Conservation (phyloP, 2,888 invertebrate species). For the Drosophila subquinaria region DNA sequence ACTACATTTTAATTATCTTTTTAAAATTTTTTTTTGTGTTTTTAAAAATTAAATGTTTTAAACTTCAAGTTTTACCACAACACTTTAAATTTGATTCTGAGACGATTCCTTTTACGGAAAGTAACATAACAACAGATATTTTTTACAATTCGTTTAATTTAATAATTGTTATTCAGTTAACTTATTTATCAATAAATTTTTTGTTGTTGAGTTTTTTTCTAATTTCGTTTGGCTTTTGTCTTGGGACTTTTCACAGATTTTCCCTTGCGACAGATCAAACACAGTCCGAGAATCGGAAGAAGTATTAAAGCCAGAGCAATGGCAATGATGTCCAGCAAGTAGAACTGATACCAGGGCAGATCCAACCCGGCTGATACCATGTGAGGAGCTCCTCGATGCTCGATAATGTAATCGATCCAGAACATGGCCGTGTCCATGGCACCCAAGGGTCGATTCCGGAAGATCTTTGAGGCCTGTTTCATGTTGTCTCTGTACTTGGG, state of each 20-base stretch:
- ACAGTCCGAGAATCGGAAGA: conserved; percentile 16
- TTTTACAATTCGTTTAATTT: conserved; percentile 26
- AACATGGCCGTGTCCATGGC: conserved; percentile 83
- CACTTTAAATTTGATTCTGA: too few relatives aligned
- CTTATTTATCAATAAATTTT: conserved; percentile 58
- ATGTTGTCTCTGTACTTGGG: conserved; percentile 81
- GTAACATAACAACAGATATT: too few relatives aligned
- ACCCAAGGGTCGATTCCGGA: conserved; percentile 79
- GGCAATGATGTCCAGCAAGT: conserved; percentile 77
- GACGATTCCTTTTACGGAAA: too few relatives aligned
- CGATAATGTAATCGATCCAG: conserved; percentile 84
- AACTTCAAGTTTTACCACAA: too few relatives aligned
- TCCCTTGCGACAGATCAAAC: conserved; percentile 16
- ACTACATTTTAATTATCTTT: too few relatives aligned
- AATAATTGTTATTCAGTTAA: conserved; percentile 35
- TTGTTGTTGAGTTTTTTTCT: conserved; percentile 34
- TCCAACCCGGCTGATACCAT: conserved; percentile 75
- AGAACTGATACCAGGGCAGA: conserved; percentile 82
- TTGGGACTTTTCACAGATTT: conserved; percentile 2
- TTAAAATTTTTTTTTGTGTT: too few relatives aligned
- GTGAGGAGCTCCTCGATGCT: conserved; percentile 83
- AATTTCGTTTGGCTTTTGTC: conserved; percentile 28
- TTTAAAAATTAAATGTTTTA: too few relatives aligned
- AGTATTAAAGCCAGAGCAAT: conserved; percentile 27
- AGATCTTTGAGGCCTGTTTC: conserved; percentile 71